A percentile compares a stretch with the other conserved stretches of the same genome.
Evolutionary conservation across 1,140 invertebrate species (phyloP).

Genomic region (Lucilia sericata): DNA sequence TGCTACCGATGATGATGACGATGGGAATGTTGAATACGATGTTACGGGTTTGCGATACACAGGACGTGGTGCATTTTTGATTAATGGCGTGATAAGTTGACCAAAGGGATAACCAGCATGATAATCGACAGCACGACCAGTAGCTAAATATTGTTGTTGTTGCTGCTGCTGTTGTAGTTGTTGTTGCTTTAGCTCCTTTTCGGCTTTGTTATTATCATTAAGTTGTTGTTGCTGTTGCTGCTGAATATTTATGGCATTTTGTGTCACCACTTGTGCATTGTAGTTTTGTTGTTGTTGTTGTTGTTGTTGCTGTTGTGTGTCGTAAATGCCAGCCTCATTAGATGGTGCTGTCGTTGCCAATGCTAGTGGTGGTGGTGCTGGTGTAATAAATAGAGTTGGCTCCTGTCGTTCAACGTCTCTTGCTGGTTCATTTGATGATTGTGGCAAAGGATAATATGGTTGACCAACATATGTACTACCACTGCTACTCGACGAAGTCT

Average conservation of each 20-base stretch:
- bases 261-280: slow-evolving; percentile 47
- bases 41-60: neutral
- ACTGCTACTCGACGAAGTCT: neutral
- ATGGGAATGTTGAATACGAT: slow-evolving; percentile 2
- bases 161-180: slow-evolving; percentile 41
- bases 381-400: slow-evolving; percentile 10
- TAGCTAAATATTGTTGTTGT: slow-evolving; percentile 51
- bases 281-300: slow-evolving; percentile 40
- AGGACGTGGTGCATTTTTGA: slow-evolving; percentile 49
- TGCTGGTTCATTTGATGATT: slow-evolving; percentile 25
- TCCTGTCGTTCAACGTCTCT: neutral
- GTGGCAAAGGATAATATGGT: slow-evolving; percentile 29
- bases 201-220: neutral
- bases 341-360: slow-evolving; percentile 31
- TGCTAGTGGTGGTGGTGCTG: slow-evolving; percentile 42
- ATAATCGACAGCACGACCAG: slow-evolving; percentile 64
- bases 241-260: slow-evolving; percentile 58
- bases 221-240: slow-evolving; percentile 43
- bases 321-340: slow-evolving; percentile 32
- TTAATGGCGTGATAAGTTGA: slow-evolving; percentile 59
- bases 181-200: slow-evolving; percentile 31
- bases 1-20: neutral
- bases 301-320: slow-evolving; percentile 15
- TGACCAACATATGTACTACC: neutral
- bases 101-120: slow-evolving; percentile 60